Evolutionary conservation across 2,797 vertebrate species (phyloP).

Genomic region (Chelidonichthys spinosus): DNA sequence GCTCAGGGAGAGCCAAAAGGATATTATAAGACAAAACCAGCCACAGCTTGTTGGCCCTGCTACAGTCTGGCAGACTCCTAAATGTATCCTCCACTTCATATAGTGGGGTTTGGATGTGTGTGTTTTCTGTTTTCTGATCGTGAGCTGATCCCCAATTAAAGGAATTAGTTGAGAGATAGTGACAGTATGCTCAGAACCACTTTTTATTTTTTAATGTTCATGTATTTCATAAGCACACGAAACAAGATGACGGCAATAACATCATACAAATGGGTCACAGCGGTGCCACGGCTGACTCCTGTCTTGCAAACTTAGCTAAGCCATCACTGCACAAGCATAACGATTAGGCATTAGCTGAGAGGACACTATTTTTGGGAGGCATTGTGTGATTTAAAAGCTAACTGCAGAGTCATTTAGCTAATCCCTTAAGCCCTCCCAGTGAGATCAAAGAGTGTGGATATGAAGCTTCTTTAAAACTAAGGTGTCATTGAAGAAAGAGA

Average conservation of each 20-base stretch:
- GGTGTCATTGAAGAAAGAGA: constrained; percentile 31
- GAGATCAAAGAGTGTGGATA: constrained; percentile 59
- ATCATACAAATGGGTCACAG: constrained; percentile 46
- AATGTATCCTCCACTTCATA: no score
- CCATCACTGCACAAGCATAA: constrained; percentile 47
- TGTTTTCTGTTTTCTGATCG: constrained; percentile 1
- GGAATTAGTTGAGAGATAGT: constrained; percentile 36
- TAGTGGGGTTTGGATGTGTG: no score
- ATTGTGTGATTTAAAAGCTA: constrained; percentile 71
- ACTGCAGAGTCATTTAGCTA: constrained; percentile 67
- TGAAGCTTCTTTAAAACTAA: constrained; percentile 46
- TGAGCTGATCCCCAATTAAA: constrained; percentile 17
- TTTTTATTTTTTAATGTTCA: constrained; percentile 22
- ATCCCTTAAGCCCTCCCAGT: constrained; percentile 56
- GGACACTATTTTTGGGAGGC: constrained; percentile 62
- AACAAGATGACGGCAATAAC: constrained; percentile 27
- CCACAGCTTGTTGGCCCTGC: no score
- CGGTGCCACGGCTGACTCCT: constrained; percentile 48
- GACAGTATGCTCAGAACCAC: constrained; percentile 52
- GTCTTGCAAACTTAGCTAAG: constrained; percentile 51
- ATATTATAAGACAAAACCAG: no score
- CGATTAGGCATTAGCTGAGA: constrained; percentile 59
- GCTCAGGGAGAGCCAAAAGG: no score
- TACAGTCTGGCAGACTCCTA: no score
- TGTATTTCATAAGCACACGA: constrained; percentile 13